Base-by-base conservation (phyloP, 2,888 invertebrate species). In the Acleris literana region DNA sequence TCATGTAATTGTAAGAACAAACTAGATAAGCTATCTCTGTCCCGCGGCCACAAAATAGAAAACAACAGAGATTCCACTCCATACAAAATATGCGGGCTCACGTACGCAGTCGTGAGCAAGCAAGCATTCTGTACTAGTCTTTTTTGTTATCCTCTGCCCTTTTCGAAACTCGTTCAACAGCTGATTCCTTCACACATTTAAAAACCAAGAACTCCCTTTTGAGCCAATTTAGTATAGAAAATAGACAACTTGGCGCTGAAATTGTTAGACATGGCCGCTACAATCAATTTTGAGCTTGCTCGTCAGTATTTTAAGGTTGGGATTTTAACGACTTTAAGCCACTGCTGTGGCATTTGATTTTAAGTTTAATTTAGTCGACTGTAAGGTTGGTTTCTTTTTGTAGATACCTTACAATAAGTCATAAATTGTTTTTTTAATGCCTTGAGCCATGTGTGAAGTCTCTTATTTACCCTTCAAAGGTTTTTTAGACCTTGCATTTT, bases 121-220 rank as follows among this genome's bases (percentile, higher is more conserved):
- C 72, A 71, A 70, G 74, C 76, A 72, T 74, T 74, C 77, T 79
- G 74, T 74, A 71, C 73, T 74, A 75, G 77, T 78, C 74, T 74
- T 72, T 70, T 69, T 71, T 72, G 73, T 75, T 70, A 77, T 77
- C 77, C 75, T 69, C 59, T 72, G 75, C 76, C 78, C 81, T 76
- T 77, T 74, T 67, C 70, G 49, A 72, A 71, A 73, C 72, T 68
- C 62, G 68, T 65, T 74, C 43, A 81, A 81, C 82, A 80, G 82
- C 82, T 81, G 82, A 83, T 75, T 76, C 73, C 77, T 76, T 77
- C 77, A 72, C 9, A 39, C 13, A 39, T 39, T 39, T 13, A 13
- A 39, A 13, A 39, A 39, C 39, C 39, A 13, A 13, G 13, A 39
- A 39, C 39, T 39, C 39, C 39, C 0, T 13, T 39, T 39, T 4